Percentiles rank a stretch among this genome's conserved stretches.
Evolutionary conservation across 2,113 vertebrate species (phyloP).

Genomic region (Hippocampus comes): DNA sequence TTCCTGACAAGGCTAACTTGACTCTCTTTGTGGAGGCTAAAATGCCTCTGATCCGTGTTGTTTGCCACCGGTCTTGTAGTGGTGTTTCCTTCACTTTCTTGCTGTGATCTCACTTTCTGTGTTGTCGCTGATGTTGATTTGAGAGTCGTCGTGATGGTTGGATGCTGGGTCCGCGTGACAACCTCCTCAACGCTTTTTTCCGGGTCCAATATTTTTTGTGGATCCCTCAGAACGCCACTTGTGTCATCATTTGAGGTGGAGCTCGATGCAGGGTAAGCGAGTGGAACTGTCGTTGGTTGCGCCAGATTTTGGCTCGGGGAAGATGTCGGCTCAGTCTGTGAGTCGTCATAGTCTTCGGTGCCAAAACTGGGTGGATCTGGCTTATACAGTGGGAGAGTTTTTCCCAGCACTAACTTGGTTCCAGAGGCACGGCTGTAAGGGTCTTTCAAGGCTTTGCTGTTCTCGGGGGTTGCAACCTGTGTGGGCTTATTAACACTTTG

Average conservation of each 20-base stretch:
- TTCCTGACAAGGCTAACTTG: not conserved
- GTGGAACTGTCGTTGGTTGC: conserved; percentile 42
- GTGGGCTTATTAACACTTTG: conserved; percentile 24
- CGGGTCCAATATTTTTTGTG: conserved; percentile 25
- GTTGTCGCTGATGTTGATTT: conserved; percentile 38
- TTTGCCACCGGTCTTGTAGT: conserved; percentile 20
- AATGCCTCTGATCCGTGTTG: conserved; percentile 17
- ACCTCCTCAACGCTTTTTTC: conserved; percentile 32
- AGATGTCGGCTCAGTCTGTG: conserved; percentile 28
- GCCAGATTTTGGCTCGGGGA: conserved; percentile 41
- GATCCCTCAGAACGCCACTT: conserved; percentile 48
- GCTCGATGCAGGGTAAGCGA: conserved; percentile 38
- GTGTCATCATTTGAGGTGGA: conserved; percentile 35
- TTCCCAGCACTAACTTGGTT: conserved; percentile 41
- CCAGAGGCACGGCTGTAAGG: conserved; percentile 63
- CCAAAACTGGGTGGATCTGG: conserved; percentile 57
- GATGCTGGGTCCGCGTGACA: conserved; percentile 15
- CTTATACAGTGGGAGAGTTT: conserved; percentile 64
- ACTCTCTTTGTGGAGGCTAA: conserved; percentile 29
- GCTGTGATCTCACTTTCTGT: conserved; percentile 26
- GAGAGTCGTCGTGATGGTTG: conserved; percentile 24
- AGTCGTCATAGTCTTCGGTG: conserved; percentile 70
- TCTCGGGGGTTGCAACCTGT: conserved; percentile 54
- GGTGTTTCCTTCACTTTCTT: conserved; percentile 27
- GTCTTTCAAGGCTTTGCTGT: conserved; percentile 65